Evolutionary conservation across 2,113 vertebrate species (phyloP).

Genomic region (Ibidorhyncha struthersii): DNA sequence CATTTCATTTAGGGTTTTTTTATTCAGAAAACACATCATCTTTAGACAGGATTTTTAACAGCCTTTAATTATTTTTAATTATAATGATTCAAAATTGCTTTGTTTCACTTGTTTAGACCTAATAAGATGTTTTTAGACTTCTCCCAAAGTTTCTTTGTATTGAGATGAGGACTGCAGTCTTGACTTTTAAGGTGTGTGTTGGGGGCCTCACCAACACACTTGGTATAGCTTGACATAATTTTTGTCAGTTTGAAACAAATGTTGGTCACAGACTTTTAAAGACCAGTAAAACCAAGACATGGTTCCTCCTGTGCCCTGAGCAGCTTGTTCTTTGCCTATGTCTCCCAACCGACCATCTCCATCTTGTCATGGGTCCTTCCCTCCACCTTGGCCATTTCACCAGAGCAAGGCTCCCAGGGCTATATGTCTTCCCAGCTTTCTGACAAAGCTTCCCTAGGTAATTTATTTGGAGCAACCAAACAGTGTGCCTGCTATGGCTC

Average conservation of each 20-base stretch:
- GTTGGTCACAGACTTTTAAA: background rate
- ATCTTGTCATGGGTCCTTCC: background rate
- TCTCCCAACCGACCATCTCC: background rate
- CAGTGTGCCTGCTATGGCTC: background rate
- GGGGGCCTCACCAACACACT: background rate
- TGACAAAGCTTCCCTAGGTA: background rate
- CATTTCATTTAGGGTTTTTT: background rate
- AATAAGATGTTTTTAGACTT: background rate
- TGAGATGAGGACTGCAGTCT: background rate
- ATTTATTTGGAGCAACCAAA: background rate
- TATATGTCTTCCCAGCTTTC: background rate
- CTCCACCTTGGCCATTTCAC: background rate
- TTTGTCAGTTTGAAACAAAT: background rate
- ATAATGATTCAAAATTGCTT: constrained; percentile 4
- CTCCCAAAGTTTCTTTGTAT: background rate
- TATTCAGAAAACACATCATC: background rate
- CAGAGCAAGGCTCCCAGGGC: background rate
- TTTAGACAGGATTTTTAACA: background rate
- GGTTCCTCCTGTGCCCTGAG: background rate
- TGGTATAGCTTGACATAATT: background rate
- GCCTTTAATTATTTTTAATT: constrained; percentile 39
- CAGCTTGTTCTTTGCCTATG: background rate
- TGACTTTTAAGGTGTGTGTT: background rate
- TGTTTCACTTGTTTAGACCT: background rate
- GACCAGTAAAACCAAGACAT: background rate